These are phyloP conservation scores for Quadroppia sp. DNA, from an alignment of 2,888 invertebrate species.

Conservation along the genomic window DNA sequence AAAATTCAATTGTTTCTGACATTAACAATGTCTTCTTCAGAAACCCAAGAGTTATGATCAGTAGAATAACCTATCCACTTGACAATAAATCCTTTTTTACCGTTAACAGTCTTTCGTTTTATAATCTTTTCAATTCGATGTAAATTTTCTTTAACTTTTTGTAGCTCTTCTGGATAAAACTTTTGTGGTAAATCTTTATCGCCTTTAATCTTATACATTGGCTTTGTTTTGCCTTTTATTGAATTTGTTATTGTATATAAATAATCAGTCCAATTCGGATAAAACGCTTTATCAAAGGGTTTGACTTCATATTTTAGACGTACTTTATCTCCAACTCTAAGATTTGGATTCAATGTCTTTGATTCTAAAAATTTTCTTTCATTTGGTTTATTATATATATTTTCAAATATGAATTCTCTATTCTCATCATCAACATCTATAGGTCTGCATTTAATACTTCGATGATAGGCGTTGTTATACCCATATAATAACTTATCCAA, in stretches of 20 bases:
- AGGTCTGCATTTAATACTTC: background rate
- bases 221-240: background rate
- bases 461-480: background rate
- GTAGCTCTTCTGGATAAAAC: slow-evolving; percentile 13
- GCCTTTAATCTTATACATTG: background rate
- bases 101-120: background rate
- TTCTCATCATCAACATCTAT: background rate
- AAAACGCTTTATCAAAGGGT: slow-evolving; percentile 15
- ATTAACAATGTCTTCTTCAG: background rate
- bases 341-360: background rate
- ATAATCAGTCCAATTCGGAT: background rate
- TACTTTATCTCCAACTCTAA: slow-evolving; percentile 18
- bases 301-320: background rate
- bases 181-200: background rate
- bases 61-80: slow-evolving; percentile 28
- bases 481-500: background rate
- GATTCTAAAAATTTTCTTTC: background rate
- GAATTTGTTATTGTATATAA: background rate
- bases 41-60: slow-evolving; percentile 20
- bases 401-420: background rate
- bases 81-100: background rate
- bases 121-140: slow-evolving; percentile 30
- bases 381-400: background rate
- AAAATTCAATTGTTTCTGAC: too few species aligned
- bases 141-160: slow-evolving; percentile 7